Percentiles rank a stretch among this genome's conserved stretches.
phyloP scores from a whole-genome alignment of 2,113 vertebrate genomes.

The Casuarius casuarius region DNA sequence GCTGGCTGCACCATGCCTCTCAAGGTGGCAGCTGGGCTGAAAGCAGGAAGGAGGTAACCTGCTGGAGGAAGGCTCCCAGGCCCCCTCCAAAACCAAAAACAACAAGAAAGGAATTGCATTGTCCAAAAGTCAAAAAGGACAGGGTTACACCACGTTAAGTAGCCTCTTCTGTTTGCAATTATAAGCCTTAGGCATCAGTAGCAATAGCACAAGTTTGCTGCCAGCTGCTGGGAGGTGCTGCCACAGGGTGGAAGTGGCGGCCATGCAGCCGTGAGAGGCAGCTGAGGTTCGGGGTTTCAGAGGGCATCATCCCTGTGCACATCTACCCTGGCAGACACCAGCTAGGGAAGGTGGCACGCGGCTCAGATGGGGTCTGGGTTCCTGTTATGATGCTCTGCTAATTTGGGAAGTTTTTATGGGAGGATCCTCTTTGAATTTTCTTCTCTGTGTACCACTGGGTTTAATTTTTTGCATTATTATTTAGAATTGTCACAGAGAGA shows the following conservation, averaged over 20 bases:
- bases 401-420: not conserved
- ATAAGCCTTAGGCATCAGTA: not conserved
- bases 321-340: not conserved
- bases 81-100: not conserved
- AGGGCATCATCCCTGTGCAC: not conserved
- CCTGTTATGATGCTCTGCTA: not conserved
- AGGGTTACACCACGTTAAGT: not conserved
- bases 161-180: not conserved
- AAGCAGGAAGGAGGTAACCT: not conserved
- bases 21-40: conserved; percentile 5
- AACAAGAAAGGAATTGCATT: not conserved
- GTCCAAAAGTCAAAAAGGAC: not conserved
- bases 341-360: accelerated
- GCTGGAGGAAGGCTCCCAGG: not conserved
- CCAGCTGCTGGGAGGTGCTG: not conserved
- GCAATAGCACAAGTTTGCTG: not conserved
- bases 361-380: not conserved
- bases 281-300: not conserved
- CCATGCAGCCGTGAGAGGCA: not conserved
- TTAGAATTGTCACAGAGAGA: not conserved
- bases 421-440: not conserved
- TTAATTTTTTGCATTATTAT: not conserved
- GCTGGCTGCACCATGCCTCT: not conserved
- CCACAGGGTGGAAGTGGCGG: not conserved
- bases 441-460: not conserved